Conservation (phyloP, 1,140 invertebrate species). For the Trigoniulus corallinus region DNA sequence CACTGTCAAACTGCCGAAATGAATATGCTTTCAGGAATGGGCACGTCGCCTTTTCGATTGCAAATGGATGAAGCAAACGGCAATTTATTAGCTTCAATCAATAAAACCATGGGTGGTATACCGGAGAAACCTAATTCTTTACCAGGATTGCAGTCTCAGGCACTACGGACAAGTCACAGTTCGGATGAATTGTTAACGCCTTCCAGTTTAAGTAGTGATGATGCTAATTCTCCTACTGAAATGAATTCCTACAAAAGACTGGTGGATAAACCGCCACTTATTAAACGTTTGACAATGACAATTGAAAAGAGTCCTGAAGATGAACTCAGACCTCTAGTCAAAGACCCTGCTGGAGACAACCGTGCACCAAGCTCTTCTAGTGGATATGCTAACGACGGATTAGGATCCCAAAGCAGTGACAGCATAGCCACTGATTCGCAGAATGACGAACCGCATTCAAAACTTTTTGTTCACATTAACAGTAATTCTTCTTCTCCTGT, state of each 20-base stretch:
- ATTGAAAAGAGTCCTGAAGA: constrained; percentile 37
- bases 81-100: neutral
- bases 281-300: constrained; percentile 55
- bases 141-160: neutral
- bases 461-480: neutral
- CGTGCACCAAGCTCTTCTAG: constrained; percentile 43
- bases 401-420: neutral
- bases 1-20: too few species aligned
- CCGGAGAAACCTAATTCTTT: neutral
- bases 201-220: constrained; percentile 43
- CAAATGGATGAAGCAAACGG: constrained; percentile 4
- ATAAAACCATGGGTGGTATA: neutral
- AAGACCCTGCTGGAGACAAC: constrained; percentile 18
- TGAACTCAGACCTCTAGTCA: constrained; percentile 31
- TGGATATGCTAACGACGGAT: constrained; percentile 58
- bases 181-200: too few species aligned
- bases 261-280: constrained; percentile 59
- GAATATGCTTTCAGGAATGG: constrained; percentile 4
- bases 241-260: constrained; percentile 66
- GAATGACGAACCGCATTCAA: neutral
- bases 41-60: neutral
- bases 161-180: too few species aligned
- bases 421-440: neutral
- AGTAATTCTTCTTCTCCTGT: neutral
- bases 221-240: constrained; percentile 73